Evolutionary conservation across 1,140 invertebrate genomes (phyloP), one percentile per base, ranked within the genome.

Genomic region (Trypoxylus dichotomus): DNA sequence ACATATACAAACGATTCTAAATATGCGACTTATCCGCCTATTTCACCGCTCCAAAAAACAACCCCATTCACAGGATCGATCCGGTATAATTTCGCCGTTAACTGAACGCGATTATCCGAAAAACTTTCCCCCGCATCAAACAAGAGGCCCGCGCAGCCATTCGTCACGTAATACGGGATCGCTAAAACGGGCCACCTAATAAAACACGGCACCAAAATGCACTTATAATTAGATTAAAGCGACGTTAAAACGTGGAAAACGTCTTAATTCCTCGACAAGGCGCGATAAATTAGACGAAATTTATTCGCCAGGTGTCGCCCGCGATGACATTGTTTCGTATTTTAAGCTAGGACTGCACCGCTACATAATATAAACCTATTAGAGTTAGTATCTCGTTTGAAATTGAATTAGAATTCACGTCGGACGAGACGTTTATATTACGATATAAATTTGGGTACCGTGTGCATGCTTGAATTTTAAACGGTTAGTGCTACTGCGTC

Each of bases 351-450:
- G 15, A 54, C 19, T 3, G 15, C 47, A 54, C 15, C 6, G 19
- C 15, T 54, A n/a, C 19, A 19, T 54, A 54, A 54, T 54, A 54
- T 54, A 54, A 54, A 19, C 15, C 19, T 54, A 54, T n/a, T 54
- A 19, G 47, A 54, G 47, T 54, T 68, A 19, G 60, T 24, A 58
- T 21, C 21, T 13, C 60, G 60, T 27, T 29, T 29, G 60, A 68
- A 68, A 68, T 68, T 68, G 60, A 68, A 68, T 68, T 68, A 24
- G 27, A 68, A 68, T 68, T 68, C 60, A 27, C 21, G 24, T 27
- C 21, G 60, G 27, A 8, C 1, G 11, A 25, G 60, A 68, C 60
- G 60, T 68, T 68, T 68, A 68, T 68, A 68, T 68, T 68, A 68
- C 60, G 60, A 13, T 29, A 68, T 68, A 68, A 68, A 68, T 68